phyloP scores from a whole-genome alignment of 2,888 invertebrate genomes.

The Eurytoma adleriae region DNA sequence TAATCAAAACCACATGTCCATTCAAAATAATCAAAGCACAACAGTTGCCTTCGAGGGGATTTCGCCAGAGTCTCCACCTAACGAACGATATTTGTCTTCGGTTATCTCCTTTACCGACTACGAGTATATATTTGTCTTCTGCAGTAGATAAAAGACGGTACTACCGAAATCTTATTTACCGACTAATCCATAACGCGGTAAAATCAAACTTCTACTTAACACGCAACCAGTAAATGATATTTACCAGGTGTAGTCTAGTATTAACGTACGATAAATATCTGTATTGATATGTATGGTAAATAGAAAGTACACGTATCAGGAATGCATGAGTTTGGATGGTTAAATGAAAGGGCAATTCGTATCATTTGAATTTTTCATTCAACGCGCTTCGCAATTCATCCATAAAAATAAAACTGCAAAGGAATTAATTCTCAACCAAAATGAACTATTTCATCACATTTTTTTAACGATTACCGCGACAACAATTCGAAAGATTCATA shows the following conservation, averaged over 20 bases:
- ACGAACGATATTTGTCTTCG: not conserved
- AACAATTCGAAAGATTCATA: not conserved
- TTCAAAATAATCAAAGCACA: not conserved
- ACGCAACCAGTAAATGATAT: slow-evolving; percentile 24
- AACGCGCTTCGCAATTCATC: not conserved
- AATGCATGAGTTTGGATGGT: slow-evolving; percentile 13
- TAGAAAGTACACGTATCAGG: slow-evolving; percentile 54
- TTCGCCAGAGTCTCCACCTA: not conserved
- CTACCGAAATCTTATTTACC: too few relatives aligned
- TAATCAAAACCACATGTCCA: slow-evolving; percentile 18
- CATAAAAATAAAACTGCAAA: not conserved
- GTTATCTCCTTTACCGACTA: not conserved
- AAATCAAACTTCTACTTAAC: slow-evolving; percentile 13
- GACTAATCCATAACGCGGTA: not conserved
- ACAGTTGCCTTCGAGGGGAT: not conserved
- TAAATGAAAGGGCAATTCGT: slow-evolving; percentile 28
- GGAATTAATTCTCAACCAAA: not conserved
- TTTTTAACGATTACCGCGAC: not conserved
- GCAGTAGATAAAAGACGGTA: too few relatives aligned
- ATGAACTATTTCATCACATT: not conserved
- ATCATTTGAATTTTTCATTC: slow-evolving; percentile 24
- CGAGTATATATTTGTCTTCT: not conserved
- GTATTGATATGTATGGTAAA: slow-evolving; percentile 52
- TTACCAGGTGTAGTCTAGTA: slow-evolving; percentile 14
- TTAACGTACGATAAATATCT: slow-evolving; percentile 48